Evolutionary conservation across 2,888 invertebrate species (phyloP).

Genomic region (Muscina levida): DNA sequence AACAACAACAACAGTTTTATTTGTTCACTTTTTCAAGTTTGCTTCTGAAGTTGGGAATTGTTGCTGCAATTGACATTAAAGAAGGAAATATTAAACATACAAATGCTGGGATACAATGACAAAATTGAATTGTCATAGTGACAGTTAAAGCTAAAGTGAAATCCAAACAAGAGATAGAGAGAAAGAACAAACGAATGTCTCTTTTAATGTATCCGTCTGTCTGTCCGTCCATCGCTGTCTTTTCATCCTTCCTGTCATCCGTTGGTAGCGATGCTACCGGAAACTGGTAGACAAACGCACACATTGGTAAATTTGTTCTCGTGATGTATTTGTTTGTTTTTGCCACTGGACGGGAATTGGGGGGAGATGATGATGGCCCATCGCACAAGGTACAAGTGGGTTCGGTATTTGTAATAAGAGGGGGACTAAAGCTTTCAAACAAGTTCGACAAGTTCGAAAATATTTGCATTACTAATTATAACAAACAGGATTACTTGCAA

Average conservation of each 20-base stretch:
- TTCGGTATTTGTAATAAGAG: no score
- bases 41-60: no score
- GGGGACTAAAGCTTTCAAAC: background rate
- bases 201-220: background rate
- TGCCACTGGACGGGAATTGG: background rate
- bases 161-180: background rate
- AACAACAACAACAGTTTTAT: background rate
- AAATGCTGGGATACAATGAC: background rate
- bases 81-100: background rate
- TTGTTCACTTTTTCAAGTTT: background rate
- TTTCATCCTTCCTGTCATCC: no score
- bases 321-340: background rate
- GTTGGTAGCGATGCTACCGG: constrained; percentile 3
- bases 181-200: background rate
- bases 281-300: constrained; percentile 2
- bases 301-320: background rate
- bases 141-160: constrained; percentile 37
- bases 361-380: background rate
- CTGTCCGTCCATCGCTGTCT: background rate
- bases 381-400: background rate
- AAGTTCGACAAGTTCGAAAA: constrained; percentile 25
- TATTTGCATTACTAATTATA: constrained; percentile 79
- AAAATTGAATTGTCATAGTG: constrained; percentile 44
- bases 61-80: background rate
- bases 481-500: constrained; percentile 75